Base-by-base conservation (phyloP, 2,888 invertebrate genomes). In the Macroteleia sp. region DNA sequence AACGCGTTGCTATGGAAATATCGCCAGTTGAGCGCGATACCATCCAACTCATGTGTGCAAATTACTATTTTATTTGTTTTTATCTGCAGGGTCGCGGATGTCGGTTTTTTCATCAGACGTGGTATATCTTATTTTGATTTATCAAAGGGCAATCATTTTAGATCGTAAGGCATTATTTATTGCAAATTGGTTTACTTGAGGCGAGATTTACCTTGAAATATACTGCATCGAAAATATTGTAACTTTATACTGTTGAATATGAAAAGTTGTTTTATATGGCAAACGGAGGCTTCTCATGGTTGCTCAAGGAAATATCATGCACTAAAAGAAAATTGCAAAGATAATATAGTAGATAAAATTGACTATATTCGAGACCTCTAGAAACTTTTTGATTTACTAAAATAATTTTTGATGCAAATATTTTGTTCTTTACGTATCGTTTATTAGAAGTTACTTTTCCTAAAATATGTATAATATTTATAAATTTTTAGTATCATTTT, bases 141-240 rank as follows among this genome's bases (percentile, higher is more conserved):
- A 69, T 56, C 66, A 42, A n/a, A 20, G 17, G n/a, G 44, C 50
- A 64, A 66, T 74, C 74, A 57, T 59, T 74, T 57, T 66, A 20
- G 28, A 34, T 50, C 25, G 44, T 44, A 46, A 28, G 59, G 44
- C 32, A 66, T 66, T 64, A 73, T 73, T 64, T 73, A 73, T 73
- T 73, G 73, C 64, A 73, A 73, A 73, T 73, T 64, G 73, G 73
- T 73, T 73, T 57, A 73, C 73, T 73, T 73, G 46, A 20, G 54
- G 50, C 36, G 34, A 66, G 30, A 66, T 57, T 42, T 64, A 39
- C 14, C 20, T 10, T 44, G 28, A 12, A 17, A 48, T 44, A 42
- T 22, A 28, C 9, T 0, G 73, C 41, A 36, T 36, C 14, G 59
- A 59, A 74, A 74, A 74, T 59, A 66, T 59, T 64, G 42, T 42